Base-by-base conservation (phyloP, 2,888 invertebrate genomes). In the Cetonia aurata region DNA sequence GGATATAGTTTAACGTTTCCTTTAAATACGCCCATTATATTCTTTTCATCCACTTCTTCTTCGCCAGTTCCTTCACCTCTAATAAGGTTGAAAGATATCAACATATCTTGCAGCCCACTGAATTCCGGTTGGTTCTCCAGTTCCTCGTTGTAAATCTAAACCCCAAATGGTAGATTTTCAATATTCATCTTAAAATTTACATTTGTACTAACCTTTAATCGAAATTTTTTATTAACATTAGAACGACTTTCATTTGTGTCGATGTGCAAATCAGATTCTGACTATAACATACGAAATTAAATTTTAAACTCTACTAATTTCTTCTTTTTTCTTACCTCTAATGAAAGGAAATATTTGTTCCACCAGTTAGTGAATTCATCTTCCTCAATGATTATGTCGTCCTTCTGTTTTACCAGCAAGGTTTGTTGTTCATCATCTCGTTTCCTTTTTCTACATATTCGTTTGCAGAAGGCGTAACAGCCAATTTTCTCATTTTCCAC, bases 61-160 rank as follows among this genome's bases (percentile, higher is more conserved):
- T 86, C 85, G 1, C 85, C 85, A 25, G 82, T 83, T 75, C 82
- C 81, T 84, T 89, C 89, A 19, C 88, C 89, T 76, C 88, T 91
- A 76, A 89, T 89, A 67, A 93, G 81, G 66, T 89, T 88, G 19
- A 92, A 86, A 0, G 88, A 86, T 46, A 87, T 84, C 52, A 93
- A 86, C 86, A 89, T 89, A 78, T 93, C 93, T 75, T 88, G 88
- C 66, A 93, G 89, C 60, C 87, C 87, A 0, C 86, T 83, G 79
- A 91, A 93, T 77, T 91, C 89, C 0, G 89, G 85, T 78, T 91
- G 91, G 46, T 83, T 80, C 82, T 94, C 93, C 71, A 94, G 79
- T 81, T 93, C 93, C n/a, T 85, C 84, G 6, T 82, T 78, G 80
- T 89, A 93, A 65, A 85, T 78, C 81, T 82, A 50, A 10, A 37